Evolutionary conservation across 1,140 invertebrate genomes (phyloP), one percentile per base, ranked within the genome.

Genomic region (Spodoptera litura): DNA sequence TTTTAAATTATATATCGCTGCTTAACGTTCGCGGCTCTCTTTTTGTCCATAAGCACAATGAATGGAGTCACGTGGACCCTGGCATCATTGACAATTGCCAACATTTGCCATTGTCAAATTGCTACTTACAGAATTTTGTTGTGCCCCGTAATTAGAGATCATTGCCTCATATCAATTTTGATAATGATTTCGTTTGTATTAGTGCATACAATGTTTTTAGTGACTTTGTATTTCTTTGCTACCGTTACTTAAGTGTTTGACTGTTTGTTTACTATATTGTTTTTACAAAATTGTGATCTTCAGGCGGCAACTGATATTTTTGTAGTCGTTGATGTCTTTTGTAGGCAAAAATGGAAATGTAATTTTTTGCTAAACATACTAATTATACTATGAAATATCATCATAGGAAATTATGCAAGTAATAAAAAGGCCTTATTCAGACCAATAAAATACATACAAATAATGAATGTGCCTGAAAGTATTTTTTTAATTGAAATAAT

Each of bases 81-180:
- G 51, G 44, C 66, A 72, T 71, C 53, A 78, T 80, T 81, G 68
- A 59, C 80, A 80, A 78, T 76, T 66, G 74, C 55, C 49, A 15
- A 61, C 64, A 81, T 66, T 77, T 83, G 81, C 80, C 74, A 85
- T 85, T 83, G 77, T 83, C 80, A 84, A 84, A 85, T 85, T 82
- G 79, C 75, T 82, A 74, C 81, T 84, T 82, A 78, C 77, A 73
- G 62, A 83, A 75, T 81, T 75, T 81, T 78, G 81, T 76, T 81
- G 78, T 44, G 6, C 66, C 20, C 25, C 20, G 59, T 74, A 86
- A 83, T 83, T 83, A 82, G 44, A 71, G 77, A 72, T 80, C 66
- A 79, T 82, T 80, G 77, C 79, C 52, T 82, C 66, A 75, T 86
- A 82, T 82, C 81, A 83, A 82, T 86, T 83, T 62, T 68, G 72